Conservation (phyloP, 2,113 vertebrate species). For the Cyanoramphus novaezelandiae region DNA sequence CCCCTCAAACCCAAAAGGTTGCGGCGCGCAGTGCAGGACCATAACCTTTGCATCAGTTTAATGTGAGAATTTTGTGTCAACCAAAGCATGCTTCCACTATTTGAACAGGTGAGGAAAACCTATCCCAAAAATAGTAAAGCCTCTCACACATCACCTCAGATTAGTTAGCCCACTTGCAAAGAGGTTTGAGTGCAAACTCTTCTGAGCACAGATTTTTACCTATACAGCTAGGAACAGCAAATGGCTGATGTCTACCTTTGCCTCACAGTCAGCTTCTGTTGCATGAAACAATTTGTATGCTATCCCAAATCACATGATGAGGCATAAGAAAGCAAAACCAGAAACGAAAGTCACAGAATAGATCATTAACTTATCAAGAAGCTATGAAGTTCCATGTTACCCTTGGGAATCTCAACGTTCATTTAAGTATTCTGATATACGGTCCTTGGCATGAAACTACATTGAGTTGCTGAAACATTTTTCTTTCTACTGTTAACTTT, state of each 20-base stretch:
- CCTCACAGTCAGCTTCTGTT: not conserved
- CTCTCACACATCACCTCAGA: not conserved
- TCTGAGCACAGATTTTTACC: not conserved
- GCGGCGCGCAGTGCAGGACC: accelerated
- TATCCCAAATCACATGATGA: not conserved
- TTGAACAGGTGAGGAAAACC: not conserved
- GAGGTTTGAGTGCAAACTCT: not conserved
- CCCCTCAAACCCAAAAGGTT: not conserved
- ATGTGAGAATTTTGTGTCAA: not conserved
- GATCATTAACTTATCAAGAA: not conserved
- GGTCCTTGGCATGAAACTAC: not conserved
- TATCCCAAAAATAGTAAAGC: not conserved
- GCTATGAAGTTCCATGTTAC: not conserved
- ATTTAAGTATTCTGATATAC: not conserved
- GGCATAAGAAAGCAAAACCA: not conserved
- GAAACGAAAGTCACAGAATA: not conserved
- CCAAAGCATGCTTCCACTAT: not conserved
- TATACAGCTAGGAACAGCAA: not conserved
- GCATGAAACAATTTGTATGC: not conserved
- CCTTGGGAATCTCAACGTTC: not conserved
- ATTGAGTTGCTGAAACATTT: not conserved
- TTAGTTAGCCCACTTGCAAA: not conserved
- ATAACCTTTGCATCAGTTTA: not conserved
- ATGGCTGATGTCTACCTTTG: not conserved
- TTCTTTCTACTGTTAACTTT: not conserved